Conservation (phyloP, 2,888 invertebrate genomes). For the Agonopterix heracliana region DNA sequence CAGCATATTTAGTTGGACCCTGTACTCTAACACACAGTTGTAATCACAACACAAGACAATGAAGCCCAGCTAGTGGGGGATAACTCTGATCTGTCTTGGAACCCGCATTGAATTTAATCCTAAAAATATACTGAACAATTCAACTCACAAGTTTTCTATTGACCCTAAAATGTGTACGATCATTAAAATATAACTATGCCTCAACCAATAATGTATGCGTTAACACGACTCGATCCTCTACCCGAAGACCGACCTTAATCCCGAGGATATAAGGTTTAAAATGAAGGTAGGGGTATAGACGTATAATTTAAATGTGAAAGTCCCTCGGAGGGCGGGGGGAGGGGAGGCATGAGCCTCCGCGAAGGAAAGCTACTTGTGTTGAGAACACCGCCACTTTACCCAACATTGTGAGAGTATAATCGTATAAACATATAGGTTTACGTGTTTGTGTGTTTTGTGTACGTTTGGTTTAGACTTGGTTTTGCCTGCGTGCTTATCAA, state of each 20-base stretch:
- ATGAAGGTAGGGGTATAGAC: not conserved
- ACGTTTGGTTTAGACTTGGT: not conserved
- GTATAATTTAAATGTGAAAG: not conserved
- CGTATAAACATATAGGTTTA: not conserved
- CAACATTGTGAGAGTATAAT: not conserved
- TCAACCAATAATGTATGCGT: slow-evolving; percentile 34
- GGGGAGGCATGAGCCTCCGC: slow-evolving; percentile 3
- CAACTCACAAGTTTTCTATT: not conserved
- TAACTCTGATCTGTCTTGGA: too few species aligned
- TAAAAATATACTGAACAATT: too few species aligned
- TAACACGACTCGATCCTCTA: slow-evolving; percentile 20
- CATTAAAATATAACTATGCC: slow-evolving; percentile 7
- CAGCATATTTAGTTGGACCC: too few species aligned
- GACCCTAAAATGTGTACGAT: slow-evolving; percentile 1
- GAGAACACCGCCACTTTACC: slow-evolving; percentile 9
- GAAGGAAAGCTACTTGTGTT: slow-evolving; percentile 10
- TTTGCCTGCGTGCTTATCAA: too few species aligned
- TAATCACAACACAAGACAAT: too few species aligned
- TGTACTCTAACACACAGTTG: too few species aligned
- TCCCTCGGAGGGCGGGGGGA: slow-evolving; percentile 1
- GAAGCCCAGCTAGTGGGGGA: too few species aligned
- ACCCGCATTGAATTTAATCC: too few species aligned
- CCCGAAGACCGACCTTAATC: not conserved
- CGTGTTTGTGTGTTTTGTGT: not conserved
- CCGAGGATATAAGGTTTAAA: not conserved